Evolutionary conservation across 2,888 invertebrate species (phyloP).

Genomic region (Lycocerus yunnanus): DNA sequence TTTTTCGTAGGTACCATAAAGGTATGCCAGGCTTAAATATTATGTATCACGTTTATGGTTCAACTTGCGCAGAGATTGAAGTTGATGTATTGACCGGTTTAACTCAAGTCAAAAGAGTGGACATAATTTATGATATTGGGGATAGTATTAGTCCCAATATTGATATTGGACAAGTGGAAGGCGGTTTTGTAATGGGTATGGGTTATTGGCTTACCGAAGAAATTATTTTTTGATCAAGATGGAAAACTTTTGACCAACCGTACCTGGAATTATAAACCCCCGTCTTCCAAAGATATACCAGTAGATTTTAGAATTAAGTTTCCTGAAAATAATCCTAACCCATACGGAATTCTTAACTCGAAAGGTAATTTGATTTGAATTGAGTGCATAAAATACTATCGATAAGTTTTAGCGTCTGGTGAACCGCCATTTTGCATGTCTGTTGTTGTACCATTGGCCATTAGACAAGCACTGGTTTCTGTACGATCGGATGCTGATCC

Average conservation of each 20-base stretch:
- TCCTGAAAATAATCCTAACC: background rate
- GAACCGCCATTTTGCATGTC: background rate
- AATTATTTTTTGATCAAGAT: background rate
- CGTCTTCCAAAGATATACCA: background rate
- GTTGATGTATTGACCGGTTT: slow-evolving; percentile 65
- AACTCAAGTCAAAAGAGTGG: background rate
- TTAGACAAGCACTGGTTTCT: background rate
- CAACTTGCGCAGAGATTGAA: slow-evolving; percentile 71
- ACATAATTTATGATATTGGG: background rate
- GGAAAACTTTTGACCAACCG: background rate
- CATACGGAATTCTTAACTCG: background rate
- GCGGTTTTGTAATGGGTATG: background rate
- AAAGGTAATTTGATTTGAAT: too few relatives aligned
- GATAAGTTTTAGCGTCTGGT: background rate
- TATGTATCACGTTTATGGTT: slow-evolving; percentile 60
- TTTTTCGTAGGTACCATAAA: slow-evolving; percentile 50
- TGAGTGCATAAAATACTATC: too few relatives aligned
- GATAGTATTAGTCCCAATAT: background rate
- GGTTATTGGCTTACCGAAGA: background rate
- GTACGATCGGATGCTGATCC: background rate
- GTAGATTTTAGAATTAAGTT: background rate
- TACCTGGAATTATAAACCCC: background rate
- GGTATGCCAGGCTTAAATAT: background rate
- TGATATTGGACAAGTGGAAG: background rate
- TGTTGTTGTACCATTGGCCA: background rate